These are phyloP conservation scores for Cataglyphis livida DNA, from an alignment of 2,888 invertebrate species.

Conservation along the genomic window DNA sequence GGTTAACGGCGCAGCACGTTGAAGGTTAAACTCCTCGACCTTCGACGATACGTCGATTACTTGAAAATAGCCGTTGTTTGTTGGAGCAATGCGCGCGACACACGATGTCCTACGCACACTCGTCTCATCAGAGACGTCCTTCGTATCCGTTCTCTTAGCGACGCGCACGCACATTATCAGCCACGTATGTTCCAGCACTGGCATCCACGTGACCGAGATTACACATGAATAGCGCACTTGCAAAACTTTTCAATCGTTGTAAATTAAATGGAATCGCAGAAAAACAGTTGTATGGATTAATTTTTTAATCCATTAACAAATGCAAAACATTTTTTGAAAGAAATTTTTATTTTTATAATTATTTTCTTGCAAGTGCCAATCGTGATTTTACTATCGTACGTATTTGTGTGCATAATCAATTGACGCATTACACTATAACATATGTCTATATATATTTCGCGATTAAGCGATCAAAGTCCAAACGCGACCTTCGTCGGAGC, in stretches of 20 bases:
- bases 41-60: constrained; percentile 61
- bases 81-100: constrained; percentile 50
- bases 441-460: constrained; percentile 19
- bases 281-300: neutral
- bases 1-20: constrained; percentile 54
- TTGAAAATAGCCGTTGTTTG: constrained; percentile 60
- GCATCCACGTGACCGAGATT: constrained; percentile 60
- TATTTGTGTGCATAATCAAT: constrained; percentile 16
- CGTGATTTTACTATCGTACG: neutral
- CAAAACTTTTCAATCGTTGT: constrained; percentile 38
- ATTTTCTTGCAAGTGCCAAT: neutral
- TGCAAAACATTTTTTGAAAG: neutral
- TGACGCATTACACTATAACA: constrained; percentile 1
- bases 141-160: constrained; percentile 54
- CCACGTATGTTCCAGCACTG: constrained; percentile 13
- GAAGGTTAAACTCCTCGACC: constrained; percentile 58
- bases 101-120: constrained; percentile 50
- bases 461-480: constrained; percentile 58
- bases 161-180: constrained; percentile 8
- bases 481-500: constrained; percentile 60
- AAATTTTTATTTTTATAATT: neutral
- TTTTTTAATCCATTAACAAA: neutral
- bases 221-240: constrained; percentile 24
- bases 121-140: constrained; percentile 59
- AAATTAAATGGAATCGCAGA: constrained; percentile 6